These are phyloP conservation scores for Euwallacea similis DNA, from an alignment of 1,140 invertebrate species.

Conservation along the genomic window DNA sequence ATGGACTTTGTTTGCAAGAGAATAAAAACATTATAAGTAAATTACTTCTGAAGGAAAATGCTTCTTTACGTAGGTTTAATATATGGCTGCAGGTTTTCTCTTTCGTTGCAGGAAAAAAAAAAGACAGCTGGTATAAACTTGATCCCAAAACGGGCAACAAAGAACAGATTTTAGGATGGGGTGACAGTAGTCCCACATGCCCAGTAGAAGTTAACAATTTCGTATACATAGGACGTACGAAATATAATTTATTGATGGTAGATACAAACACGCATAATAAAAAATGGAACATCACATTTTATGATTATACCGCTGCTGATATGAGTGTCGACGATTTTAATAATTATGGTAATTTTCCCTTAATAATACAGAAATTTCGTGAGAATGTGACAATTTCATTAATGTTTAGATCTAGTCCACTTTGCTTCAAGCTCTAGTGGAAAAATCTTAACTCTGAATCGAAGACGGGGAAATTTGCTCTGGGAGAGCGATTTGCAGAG, in stretches of 20 bases:
- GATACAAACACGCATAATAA: constrained; percentile 77
- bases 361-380: constrained; percentile 1
- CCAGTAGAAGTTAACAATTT: constrained; percentile 63
- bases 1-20: no score
- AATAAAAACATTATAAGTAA: no score
- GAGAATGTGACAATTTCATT: background rate
- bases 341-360: constrained; percentile 73
- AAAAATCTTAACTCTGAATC: constrained; percentile 76
- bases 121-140: constrained; percentile 94
- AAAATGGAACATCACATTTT: constrained; percentile 96
- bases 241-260: constrained; percentile 94
- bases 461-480: constrained; percentile 71
- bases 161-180: constrained; percentile 74
- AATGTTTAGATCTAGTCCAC: constrained; percentile 74
- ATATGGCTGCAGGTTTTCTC: no score
- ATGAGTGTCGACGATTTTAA: constrained; percentile 73
- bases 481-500: constrained; percentile 88
- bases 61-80: no score
- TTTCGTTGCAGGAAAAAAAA: constrained; percentile 72
- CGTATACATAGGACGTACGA: constrained; percentile 81
- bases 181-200: constrained; percentile 56
- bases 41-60: no score
- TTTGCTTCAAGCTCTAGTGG: constrained; percentile 90
- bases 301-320: constrained; percentile 78
- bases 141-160: constrained; percentile 86